Base-by-base conservation (phyloP, 2,888 invertebrate species). In the Enoplolaimus lenunculus region DNA sequence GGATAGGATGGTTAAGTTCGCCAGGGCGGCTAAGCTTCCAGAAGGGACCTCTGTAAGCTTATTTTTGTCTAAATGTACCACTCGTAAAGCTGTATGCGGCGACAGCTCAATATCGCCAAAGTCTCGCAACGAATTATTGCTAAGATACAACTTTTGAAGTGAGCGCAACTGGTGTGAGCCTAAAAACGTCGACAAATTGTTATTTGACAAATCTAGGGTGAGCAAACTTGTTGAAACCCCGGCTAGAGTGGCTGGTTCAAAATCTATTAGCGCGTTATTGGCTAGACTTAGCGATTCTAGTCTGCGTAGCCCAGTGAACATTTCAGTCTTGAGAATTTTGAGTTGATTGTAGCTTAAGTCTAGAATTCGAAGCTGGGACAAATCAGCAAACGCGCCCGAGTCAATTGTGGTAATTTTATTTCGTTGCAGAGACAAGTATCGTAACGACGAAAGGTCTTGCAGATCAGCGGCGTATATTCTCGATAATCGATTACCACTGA, bases 311-410 rank as follows among this genome's bases (percentile, higher is more conserved):
- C 78, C 77, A 71, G 78, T 79, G 57, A 83, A 74, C 28, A 77
- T 75, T 28, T 74, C 33, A 0, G 80, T 79, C n/a, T 59, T 60
- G 68, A 83, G 78, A 1, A 75, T 74, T 13, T 75, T 75, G 71
- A 83, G 77, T 65, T 77, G 75, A 77, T 84, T 84, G 73, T 82
- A 81, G 70, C 81, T 80, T 68, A 78, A 64, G 71, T 81, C 81
- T n/a, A 82, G 74, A 70, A 79, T 80, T 33, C 73, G 70, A 28
- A 82, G 75, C 30, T 76, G 75, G 7, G 72, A 72, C 57, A 82
- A 74, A 34, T 77, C 75, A 16, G 73, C 73, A 65, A 82, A 77
- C 28, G 76, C 77, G 1, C 73, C 70, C 0, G 81, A 81, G 28
- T 81, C 74, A 13, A 73, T 60, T 1, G 75, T 72, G 64, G 81